Conservation (phyloP, 1,140 invertebrate genomes). For the Pogonomyrmex barbatus region DNA sequence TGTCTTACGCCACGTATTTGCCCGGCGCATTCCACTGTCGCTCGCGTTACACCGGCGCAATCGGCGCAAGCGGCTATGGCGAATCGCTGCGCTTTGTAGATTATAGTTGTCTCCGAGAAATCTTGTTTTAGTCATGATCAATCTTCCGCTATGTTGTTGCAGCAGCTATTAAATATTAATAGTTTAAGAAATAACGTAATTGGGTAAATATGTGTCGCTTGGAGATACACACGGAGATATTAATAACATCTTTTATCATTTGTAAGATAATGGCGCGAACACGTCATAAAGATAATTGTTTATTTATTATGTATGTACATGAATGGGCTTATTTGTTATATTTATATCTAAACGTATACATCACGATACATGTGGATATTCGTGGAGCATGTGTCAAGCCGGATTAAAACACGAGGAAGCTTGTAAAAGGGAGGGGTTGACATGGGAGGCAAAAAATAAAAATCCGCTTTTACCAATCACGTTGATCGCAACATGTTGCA, state of each 20-base stretch:
- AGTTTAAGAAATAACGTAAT: slow-evolving; percentile 10
- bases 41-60: slow-evolving; percentile 65
- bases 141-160: background rate
- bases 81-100: slow-evolving; percentile 53
- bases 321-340: background rate
- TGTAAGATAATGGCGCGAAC: background rate
- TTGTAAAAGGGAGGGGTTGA: slow-evolving; percentile 38
- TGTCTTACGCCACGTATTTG: slow-evolving; percentile 77
- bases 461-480: slow-evolving; percentile 53
- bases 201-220: slow-evolving; percentile 1
- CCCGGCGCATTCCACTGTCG: slow-evolving; percentile 78
- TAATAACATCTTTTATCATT: background rate
- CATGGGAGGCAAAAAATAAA: slow-evolving; percentile 16
- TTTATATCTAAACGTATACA: slow-evolving; percentile 40
- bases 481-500: slow-evolving; percentile 36
- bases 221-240: background rate
- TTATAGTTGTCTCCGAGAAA: slow-evolving; percentile 34
- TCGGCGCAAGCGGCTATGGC: slow-evolving; percentile 36
- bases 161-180: slow-evolving; percentile 28
- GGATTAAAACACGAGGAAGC: slow-evolving; percentile 60
- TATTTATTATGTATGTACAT: background rate
- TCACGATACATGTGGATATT: slow-evolving; percentile 12
- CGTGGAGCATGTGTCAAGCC: slow-evolving; percentile 49
- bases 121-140: slow-evolving; percentile 17
- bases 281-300: background rate